A percentile compares a stretch with the other conserved stretches of the same genome.
These are phyloP conservation scores for Ectemnius lituratus DNA, from an alignment of 2,888 invertebrate genomes.

Conservation along the genomic window DNA sequence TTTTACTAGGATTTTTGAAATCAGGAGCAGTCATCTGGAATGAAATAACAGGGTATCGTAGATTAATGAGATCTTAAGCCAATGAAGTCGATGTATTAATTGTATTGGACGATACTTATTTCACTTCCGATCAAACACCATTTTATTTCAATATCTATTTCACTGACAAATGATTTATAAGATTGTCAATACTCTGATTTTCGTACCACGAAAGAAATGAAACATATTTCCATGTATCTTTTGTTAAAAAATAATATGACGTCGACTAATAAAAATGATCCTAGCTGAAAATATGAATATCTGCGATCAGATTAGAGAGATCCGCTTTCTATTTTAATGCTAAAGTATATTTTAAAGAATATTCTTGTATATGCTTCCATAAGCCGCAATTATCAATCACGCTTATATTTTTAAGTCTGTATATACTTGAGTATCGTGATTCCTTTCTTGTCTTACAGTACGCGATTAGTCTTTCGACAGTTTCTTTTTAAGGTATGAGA, in stretches of 20 bases:
- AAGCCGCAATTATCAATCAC: constrained; percentile 44
- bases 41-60: too few species aligned
- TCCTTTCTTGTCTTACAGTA: constrained; percentile 30
- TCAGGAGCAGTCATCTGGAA: too few species aligned
- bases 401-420: constrained; percentile 30
- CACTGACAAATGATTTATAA: too few species aligned
- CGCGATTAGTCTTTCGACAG: constrained; percentile 5
- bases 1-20: too few species aligned
- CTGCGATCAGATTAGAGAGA: constrained; percentile 28
- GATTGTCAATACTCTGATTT: too few species aligned
- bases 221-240: background rate
- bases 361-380: constrained; percentile 53
- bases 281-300: background rate
- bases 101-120: too few species aligned
- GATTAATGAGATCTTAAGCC: too few species aligned
- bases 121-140: too few species aligned
- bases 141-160: too few species aligned
- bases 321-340: constrained; percentile 50
- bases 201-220: too few species aligned
- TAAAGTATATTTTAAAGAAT: constrained; percentile 46
- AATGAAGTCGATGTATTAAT: too few species aligned
- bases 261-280: constrained; percentile 22
- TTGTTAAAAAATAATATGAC: background rate
- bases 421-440: constrained; percentile 37
- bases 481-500: constrained; percentile 25